These are phyloP conservation scores for Podarcis cretensis DNA, from an alignment of 2,113 vertebrate genomes.

Conservation along the genomic window DNA sequence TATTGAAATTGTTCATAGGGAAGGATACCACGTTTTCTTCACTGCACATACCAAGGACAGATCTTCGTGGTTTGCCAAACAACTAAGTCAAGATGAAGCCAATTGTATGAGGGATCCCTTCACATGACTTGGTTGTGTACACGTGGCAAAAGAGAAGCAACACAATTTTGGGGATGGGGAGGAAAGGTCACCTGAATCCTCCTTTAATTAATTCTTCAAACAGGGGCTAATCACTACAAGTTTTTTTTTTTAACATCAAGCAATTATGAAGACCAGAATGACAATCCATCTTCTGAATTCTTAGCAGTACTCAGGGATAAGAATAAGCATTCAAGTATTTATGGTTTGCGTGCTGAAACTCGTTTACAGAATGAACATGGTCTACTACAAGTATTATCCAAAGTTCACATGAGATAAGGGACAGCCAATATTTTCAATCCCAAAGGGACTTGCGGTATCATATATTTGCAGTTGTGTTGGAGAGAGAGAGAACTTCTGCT, in stretches of 20 bases:
- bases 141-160: neutral
- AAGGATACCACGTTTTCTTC: neutral
- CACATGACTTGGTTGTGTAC: neutral
- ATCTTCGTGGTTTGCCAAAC: neutral
- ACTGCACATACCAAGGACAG: neutral
- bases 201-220: neutral
- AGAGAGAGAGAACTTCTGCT: neutral
- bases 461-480: neutral
- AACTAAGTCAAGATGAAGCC: neutral
- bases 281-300: neutral
- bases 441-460: neutral
- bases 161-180: too few species aligned
- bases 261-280: neutral
- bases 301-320: neutral
- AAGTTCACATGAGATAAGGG: conserved; percentile 3
- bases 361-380: neutral
- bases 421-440: conserved; percentile 11
- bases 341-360: neutral
- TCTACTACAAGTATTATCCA: neutral
- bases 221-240: neutral
- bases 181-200: neutral
- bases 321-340: neutral
- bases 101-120: neutral
- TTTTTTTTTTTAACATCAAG: neutral
- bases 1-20: neutral